Base-by-base conservation (phyloP, 2,888 invertebrate species). In the Hydroisotoma schaefferi region DNA sequence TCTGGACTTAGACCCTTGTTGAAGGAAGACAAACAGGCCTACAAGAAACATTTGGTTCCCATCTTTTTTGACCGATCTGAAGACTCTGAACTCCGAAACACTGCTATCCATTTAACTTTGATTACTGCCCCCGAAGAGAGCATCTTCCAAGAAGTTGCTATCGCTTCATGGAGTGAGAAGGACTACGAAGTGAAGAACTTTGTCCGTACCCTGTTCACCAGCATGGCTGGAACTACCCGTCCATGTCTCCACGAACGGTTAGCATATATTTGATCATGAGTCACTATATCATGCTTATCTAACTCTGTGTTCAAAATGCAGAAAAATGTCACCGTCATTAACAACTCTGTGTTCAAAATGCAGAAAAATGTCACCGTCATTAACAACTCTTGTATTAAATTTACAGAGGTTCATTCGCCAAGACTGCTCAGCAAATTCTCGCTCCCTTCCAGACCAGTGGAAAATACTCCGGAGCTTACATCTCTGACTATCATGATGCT, bases 141-240 rank as follows among this genome's bases (percentile, higher is more conserved):
- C 43, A 59, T 63, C 47, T 59, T 63, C 59, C 57, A 63, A 46
- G 67, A 67, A 55, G 61, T 69, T 43, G 67, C 66, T 56, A 37
- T 72, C 29, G 65, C 59, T 63, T 65, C 68, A 61, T 72, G 71
- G 71, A 48, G 59, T 49, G 71, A 72, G 57, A 61, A 61, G n/a
- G 61, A 67, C 60, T 62, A 62, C 12, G 60, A 68, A 26, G 66
- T 71, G 59, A 71, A 70, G 63, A 70, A 72, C 65, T 71, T 66
- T 56, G 59, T 69, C 40, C 51, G 59, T 49, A 63, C 70, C 40
- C 57, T 70, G 27, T 59, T 69, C 46, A 28, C 44, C 10, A 60
- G 65, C 52, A 55, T 70, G 46, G 47, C 64, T 23, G 59, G 51
- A 49, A 62, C 59, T 48, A 68, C 64, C 44, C 65, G 69, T 40